Evolutionary conservation across 1,140 invertebrate genomes (phyloP).

Genomic region (Papilio glaucus): DNA sequence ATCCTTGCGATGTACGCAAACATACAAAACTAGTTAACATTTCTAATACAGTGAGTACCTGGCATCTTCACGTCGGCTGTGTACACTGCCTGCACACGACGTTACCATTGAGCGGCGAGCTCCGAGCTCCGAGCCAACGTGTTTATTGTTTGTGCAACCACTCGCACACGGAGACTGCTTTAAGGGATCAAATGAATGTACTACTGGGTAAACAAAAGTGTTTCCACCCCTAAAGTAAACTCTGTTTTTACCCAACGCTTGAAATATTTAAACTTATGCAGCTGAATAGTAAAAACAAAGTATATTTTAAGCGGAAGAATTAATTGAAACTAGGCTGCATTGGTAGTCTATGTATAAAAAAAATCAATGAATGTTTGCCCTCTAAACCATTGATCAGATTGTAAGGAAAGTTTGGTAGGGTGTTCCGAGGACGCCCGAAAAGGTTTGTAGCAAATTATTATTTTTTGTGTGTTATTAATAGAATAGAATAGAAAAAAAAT

Average conservation of each 20-base stretch:
- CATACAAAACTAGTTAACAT: conserved; percentile 9
- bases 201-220: background rate
- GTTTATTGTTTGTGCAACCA: conserved; percentile 24
- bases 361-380: no score
- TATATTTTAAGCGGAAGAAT: no score
- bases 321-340: no score
- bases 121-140: conserved; percentile 5
- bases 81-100: conserved; percentile 15
- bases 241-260: background rate
- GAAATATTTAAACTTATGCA: background rate
- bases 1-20: background rate
- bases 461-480: no score
- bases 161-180: conserved; percentile 4
- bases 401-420: no score
- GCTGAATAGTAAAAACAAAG: no score
- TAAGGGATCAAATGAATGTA: conserved; percentile 11
- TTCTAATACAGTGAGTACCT: background rate
- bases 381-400: no score
- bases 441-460: no score
- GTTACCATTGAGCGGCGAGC: background rate
- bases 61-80: background rate
- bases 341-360: no score
- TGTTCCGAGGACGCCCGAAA: no score
- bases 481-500: no score
- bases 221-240: conserved; percentile 16